A percentile compares a stretch with the other conserved stretches of the same genome.
These are phyloP conservation scores for Dipodomys stephensi DNA, from an alignment of 2,113 vertebrate genomes.

Conservation along the genomic window DNA sequence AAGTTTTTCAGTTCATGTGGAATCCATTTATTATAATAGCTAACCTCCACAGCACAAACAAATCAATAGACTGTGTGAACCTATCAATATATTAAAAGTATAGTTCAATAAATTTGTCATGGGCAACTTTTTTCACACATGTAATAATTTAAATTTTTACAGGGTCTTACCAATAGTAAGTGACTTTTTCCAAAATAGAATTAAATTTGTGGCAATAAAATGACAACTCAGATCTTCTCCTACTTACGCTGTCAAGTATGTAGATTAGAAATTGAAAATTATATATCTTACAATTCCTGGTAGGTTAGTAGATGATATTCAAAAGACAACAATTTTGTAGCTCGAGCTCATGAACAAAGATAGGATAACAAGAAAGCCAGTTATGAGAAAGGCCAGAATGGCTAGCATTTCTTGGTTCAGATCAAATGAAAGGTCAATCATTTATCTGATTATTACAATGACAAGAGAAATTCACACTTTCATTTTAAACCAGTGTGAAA, in stretches of 20 bases:
- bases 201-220: not conserved
- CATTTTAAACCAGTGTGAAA: not conserved
- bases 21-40: conserved; percentile 51
- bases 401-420: not conserved
- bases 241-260: not conserved
- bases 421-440: not conserved
- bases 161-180: conserved; percentile 44
- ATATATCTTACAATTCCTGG: not conserved
- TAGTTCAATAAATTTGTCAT: conserved; percentile 20
- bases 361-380: not conserved
- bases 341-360: not conserved
- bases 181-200: not conserved
- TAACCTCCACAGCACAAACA: conserved; percentile 69
- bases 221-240: not conserved
- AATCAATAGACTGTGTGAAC: conserved; percentile 58
- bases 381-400: not conserved
- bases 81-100: conserved; percentile 57
- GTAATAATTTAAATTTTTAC: not conserved
- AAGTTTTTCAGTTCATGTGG: conserved; percentile 54
- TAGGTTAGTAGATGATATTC: not conserved
- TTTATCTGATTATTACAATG: conserved; percentile 5
- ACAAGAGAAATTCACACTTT: not conserved
- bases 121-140: not conserved
- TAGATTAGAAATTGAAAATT: not conserved
- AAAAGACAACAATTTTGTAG: conserved; percentile 12